Evolutionary conservation across 2,888 invertebrate genomes (phyloP).

Genomic region (Drosophila austrosaltans): DNA sequence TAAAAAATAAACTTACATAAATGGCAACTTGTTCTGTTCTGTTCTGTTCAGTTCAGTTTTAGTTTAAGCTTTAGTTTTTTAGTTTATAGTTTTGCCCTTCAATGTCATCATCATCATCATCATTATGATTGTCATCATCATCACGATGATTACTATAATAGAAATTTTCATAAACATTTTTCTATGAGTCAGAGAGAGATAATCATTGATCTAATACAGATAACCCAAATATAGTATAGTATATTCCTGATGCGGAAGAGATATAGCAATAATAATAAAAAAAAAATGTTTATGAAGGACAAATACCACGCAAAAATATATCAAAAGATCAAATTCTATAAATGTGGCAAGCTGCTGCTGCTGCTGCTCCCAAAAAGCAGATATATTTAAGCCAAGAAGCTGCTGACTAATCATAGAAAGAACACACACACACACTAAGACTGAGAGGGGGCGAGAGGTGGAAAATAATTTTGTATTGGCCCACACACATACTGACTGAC

Average conservation of each 20-base stretch:
- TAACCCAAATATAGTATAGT: neutral
- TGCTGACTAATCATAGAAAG: constrained; percentile 65
- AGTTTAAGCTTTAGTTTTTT: constrained; percentile 9
- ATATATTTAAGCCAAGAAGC: constrained; percentile 42
- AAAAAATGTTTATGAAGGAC: constrained; percentile 58
- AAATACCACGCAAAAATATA: constrained; percentile 64
- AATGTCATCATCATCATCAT: constrained; percentile 2
- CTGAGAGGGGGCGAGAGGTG: constrained; percentile 35
- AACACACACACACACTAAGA: constrained; percentile 18
- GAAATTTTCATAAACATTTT: neutral
- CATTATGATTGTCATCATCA: neutral
- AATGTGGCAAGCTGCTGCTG: constrained; percentile 63
- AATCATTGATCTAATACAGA: constrained; percentile 2
- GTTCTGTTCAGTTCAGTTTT: constrained; percentile 28
- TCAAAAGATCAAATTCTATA: constrained; percentile 18
- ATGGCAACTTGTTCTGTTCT: constrained; percentile 68
- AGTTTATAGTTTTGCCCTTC: constrained; percentile 6
- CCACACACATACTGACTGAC: constrained; percentile 65
- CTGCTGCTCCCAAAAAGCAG: constrained; percentile 31
- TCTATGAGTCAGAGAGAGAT: constrained; percentile 6
- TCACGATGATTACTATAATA: constrained; percentile 2
- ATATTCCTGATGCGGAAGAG: constrained; percentile 18
- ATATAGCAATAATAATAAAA: constrained; percentile 4
- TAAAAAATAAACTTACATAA: constrained; percentile 75
- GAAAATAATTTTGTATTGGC: constrained; percentile 66